A percentile compares a stretch with the other conserved stretches of the same genome.
Evolutionary conservation across 2,113 vertebrate species (phyloP).

Genomic region (Actenoides hombroni): DNA sequence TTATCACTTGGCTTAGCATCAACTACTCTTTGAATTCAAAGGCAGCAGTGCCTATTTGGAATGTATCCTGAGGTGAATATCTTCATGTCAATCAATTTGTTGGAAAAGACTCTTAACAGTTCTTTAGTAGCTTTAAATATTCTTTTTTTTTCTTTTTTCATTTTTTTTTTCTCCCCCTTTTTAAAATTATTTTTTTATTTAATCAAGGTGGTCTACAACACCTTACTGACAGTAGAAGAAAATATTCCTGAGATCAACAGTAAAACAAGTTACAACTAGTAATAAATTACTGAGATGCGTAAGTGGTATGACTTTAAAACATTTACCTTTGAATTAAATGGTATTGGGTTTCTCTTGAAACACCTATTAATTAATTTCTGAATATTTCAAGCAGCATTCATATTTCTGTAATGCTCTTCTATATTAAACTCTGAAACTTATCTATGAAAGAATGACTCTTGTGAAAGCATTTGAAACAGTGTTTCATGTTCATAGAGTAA

Average conservation of each 20-base stretch:
- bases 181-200: neutral
- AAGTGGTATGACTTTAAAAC: neutral
- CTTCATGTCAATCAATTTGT: neutral
- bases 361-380: neutral
- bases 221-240: neutral
- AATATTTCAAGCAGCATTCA: neutral
- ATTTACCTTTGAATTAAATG: neutral
- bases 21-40: neutral
- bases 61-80: neutral
- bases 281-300: neutral
- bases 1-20: neutral
- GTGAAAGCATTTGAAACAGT: neutral
- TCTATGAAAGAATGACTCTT: neutral
- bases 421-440: neutral
- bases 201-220: neutral
- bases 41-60: neutral
- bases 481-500: neutral
- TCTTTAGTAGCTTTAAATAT: neutral
- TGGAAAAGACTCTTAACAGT: neutral
- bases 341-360: neutral
- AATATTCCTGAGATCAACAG: neutral
- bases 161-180: too few species aligned
- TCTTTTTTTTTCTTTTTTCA: rapidly evolving
- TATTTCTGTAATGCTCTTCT: neutral
- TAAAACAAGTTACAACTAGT: neutral